Evolutionary conservation across 1,140 invertebrate species (phyloP).

Genomic region (Aradophagus sp.): DNA sequence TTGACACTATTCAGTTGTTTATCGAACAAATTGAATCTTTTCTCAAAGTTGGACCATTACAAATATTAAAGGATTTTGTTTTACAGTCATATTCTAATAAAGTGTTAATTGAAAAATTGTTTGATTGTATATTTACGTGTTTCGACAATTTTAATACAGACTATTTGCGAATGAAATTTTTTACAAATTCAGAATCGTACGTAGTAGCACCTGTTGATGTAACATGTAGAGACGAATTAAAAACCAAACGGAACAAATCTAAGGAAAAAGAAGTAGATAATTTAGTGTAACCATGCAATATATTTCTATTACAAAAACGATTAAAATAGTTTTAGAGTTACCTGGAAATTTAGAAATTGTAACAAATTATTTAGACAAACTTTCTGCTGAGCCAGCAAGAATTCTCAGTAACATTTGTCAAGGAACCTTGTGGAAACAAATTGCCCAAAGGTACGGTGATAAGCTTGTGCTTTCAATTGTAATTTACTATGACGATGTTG

Average conservation of each 20-base stretch:
- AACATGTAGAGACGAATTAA: conserved; percentile 13
- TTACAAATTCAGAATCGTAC: conserved; percentile 1
- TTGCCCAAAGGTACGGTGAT: conserved; percentile 4
- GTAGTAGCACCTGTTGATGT: neutral
- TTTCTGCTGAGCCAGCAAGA: neutral
- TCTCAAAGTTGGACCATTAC: neutral
- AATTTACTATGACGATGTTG: no score
- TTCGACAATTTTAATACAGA: conserved; percentile 10
- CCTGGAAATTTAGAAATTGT: conserved; percentile 17
- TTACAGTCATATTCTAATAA: neutral
- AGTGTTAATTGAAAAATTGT: conserved; percentile 5
- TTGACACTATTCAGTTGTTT: neutral
- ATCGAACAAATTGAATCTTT: conserved; percentile 13
- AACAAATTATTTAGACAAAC: conserved; percentile 14
- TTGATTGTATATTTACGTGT: neutral
- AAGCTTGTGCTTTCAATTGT: no score
- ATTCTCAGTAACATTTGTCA: conserved; percentile 29
- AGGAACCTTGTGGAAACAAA: conserved; percentile 21
- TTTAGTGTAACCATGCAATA: conserved; percentile 11
- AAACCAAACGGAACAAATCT: neutral
- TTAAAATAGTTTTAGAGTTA: conserved; percentile 28
- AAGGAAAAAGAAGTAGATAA: conserved; percentile 3
- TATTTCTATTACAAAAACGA: conserved; percentile 8
- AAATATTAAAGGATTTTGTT: neutral
- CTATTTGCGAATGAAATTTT: conserved; percentile 15